A percentile compares a stretch with the other conserved stretches of the same genome.
Conservation (phyloP, 2,797 vertebrate species). For the Pseudocheirus occidentalis region DNA sequence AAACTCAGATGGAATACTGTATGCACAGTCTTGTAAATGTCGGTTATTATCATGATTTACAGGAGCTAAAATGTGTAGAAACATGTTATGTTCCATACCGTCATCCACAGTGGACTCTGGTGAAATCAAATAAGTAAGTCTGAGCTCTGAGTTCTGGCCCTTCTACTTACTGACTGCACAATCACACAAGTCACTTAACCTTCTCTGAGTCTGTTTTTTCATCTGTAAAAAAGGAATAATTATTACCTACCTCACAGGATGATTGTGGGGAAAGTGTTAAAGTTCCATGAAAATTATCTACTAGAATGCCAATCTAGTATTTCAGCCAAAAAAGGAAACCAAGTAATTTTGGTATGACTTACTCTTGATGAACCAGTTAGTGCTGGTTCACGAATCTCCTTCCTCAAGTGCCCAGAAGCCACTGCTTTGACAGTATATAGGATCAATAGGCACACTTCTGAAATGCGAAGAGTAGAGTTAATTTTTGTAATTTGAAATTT, state of each 20-base stretch:
- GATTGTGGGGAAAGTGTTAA: neutral
- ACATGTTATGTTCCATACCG: neutral
- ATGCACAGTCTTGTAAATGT: neutral
- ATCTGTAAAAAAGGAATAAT: neutral
- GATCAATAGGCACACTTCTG: neutral
- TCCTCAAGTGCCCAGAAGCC: neutral
- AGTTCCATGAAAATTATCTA: neutral
- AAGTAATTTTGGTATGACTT: neutral
- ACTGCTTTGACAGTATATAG: neutral
- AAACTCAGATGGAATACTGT: conserved; percentile 16
- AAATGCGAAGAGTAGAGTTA: neutral
- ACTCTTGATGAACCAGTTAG: neutral
- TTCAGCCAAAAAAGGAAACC: neutral
- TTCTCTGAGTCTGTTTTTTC: neutral
- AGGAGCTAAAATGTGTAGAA: neutral
- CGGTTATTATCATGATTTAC: neutral
- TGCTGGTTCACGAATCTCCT: neutral
- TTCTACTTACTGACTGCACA: neutral
- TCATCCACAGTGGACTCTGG: neutral
- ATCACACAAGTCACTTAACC: neutral
- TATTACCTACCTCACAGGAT: neutral
- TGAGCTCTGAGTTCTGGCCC: neutral
- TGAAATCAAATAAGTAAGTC: neutral
- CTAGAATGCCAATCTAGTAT: neutral
- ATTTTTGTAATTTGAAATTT: neutral